Evolutionary conservation across 2,113 vertebrate genomes (phyloP), one percentile per base, ranked within the genome.

Genomic region (Synchiropus splendidus): DNA sequence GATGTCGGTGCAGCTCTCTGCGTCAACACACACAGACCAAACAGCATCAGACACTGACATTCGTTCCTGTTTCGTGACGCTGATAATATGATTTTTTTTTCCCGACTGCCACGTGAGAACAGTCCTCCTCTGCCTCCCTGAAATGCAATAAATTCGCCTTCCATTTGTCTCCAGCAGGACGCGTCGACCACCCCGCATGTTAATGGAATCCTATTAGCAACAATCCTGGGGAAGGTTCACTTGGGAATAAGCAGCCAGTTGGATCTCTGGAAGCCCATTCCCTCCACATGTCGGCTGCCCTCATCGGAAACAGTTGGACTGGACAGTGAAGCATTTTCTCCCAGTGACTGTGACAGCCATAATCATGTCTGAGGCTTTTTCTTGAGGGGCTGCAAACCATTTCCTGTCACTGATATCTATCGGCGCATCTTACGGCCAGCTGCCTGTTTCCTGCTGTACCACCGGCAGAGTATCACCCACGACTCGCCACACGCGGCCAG

Each of bases 1-100:
- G 61, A 75, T 48, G 39, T 87, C 81, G 67, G 72, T 85, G 63
- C 80, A 79, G 72, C 60, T 70, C 52, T 86, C 85, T 87, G 79
- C 50, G n/a, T 48, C 39, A 51, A 62, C 36, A 64, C 48, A 70
- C 17, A 72, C 34, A 51, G 3, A 18, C 38, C 4, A 27, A 27
- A 27, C 21, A 27, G 4, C 21, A 27, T 27, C 21, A 27, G 21
- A 27, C 8, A 27, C 21, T n/a, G n/a, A n/a, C n/a, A n/a, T n/a
- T n/a, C n/a, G n/a, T n/a, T n/a, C n/a, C n/a, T n/a, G n/a, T n/a
- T n/a, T n/a, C n/a, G n/a, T n/a, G n/a, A n/a, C n/a, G n/a, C n/a
- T n/a, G n/a, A n/a, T n/a, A n/a, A n/a, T 27, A 27, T 27, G 21
- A 8, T 27, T 27, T 8, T 27, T 27, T 5, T 27, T n/a, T n/a